Evolutionary conservation across 2,888 invertebrate species (phyloP).

Genomic region (Cheilosia vulpina): DNA sequence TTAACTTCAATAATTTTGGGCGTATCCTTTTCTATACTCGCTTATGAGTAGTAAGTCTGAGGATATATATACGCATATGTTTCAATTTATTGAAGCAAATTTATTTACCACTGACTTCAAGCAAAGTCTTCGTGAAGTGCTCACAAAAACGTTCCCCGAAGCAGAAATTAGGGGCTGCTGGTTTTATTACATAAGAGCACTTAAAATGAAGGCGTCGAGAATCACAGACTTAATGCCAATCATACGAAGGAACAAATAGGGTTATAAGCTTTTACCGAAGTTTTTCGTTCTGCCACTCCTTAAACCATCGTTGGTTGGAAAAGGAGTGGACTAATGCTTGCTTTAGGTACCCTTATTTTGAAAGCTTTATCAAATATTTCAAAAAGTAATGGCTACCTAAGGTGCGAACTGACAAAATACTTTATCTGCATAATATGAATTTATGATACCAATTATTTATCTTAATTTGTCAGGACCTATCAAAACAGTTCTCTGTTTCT

Average conservation of each 20-base stretch:
- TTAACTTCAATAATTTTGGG: too few relatives aligned
- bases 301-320: neutral
- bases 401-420: neutral
- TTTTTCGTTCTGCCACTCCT: conserved; percentile 10
- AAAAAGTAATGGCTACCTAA: neutral
- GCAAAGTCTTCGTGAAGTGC: conserved; percentile 10
- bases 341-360: neutral
- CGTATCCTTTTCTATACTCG: too few relatives aligned
- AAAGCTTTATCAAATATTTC: neutral
- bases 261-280: conserved; percentile 5
- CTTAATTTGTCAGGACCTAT: neutral
- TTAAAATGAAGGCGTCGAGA: conserved; percentile 8
- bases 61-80: too few relatives aligned
- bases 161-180: neutral
- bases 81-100: too few relatives aligned
- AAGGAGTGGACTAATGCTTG: neutral
- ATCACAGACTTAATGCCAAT: conserved; percentile 2
- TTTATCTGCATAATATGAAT: neutral
- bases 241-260: conserved; percentile 8
- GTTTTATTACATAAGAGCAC: conserved; percentile 31
- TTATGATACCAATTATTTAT: neutral
- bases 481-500: neutral
- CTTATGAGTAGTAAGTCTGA: too few relatives aligned
- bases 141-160: neutral
- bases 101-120: conserved; percentile 29